These are phyloP conservation scores for Ligdia adustata DNA, from an alignment of 2,888 invertebrate genomes.

Conservation along the genomic window DNA sequence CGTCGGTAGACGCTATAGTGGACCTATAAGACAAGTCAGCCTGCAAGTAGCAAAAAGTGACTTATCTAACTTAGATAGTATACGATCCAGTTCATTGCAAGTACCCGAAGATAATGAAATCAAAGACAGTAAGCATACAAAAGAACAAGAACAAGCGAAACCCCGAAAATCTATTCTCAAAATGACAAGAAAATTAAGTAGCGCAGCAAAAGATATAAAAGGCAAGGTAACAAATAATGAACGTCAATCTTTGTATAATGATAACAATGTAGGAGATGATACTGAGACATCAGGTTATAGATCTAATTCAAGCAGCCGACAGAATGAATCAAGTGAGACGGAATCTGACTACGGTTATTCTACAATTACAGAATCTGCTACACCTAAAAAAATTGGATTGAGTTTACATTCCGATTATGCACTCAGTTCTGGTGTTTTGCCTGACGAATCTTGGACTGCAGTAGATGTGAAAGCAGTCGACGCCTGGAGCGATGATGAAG, in stretches of 20 bases:
- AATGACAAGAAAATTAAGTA: conserved; percentile 54
- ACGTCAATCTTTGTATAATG: conserved; percentile 24
- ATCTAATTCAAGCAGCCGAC: conserved; percentile 74
- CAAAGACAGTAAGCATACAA: conserved; percentile 41
- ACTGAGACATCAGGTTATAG: conserved; percentile 83
- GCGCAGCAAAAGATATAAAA: conserved; percentile 46
- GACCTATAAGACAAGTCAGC: conserved; percentile 58
- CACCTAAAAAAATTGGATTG: conserved; percentile 81
- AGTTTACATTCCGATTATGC: conserved; percentile 63
- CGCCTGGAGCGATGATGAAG: conserved; percentile 70
- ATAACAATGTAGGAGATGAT: conserved; percentile 52
- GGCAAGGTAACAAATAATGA: conserved; percentile 27
- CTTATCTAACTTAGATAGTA: conserved; percentile 52
- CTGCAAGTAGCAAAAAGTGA: conserved; percentile 52
- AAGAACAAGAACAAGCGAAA: conserved; percentile 42
- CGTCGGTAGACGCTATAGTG: conserved; percentile 57
- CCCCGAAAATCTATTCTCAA: conserved; percentile 73
- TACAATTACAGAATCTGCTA: conserved; percentile 84
- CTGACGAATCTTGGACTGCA: conserved; percentile 78
- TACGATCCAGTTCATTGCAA: conserved; percentile 41
- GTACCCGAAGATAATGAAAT: conserved; percentile 49
- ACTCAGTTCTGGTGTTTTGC: conserved; percentile 74
- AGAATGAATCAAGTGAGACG: conserved; percentile 75
- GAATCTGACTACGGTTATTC: conserved; percentile 86
- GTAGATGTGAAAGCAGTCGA: conserved; percentile 68